These are phyloP conservation scores for Heliothis subflexa DNA, from an alignment of 1,140 invertebrate genomes.

Conservation along the genomic window DNA sequence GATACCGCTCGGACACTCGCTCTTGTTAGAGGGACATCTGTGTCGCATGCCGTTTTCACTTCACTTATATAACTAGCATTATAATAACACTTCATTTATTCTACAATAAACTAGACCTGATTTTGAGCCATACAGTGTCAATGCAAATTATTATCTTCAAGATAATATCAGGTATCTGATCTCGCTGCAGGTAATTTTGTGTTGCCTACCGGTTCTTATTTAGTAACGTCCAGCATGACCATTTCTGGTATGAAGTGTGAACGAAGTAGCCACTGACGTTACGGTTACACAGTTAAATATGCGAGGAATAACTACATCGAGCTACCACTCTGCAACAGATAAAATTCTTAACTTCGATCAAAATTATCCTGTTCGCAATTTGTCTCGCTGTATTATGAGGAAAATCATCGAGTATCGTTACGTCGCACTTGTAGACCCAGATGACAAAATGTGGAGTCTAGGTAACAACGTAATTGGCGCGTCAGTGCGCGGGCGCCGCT, in stretches of 20 bases:
- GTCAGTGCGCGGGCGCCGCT: constrained; percentile 39
- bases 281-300: constrained; percentile 1
- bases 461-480: constrained; percentile 61
- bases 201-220: neutral
- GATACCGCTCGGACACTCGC: constrained; percentile 69
- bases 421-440: constrained; percentile 5
- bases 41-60: constrained; percentile 64
- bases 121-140: constrained; percentile 10
- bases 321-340: neutral
- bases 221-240: neutral
- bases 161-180: neutral
- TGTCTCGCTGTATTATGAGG: constrained; percentile 8
- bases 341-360: constrained; percentile 18
- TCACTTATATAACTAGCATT: constrained; percentile 51
- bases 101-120: constrained; percentile 22
- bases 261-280: neutral
- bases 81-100: constrained; percentile 54
- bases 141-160: constrained; percentile 14
- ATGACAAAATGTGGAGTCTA: constrained; percentile 39
- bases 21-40: constrained; percentile 67
- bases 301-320: constrained; percentile 11
- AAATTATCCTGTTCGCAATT: constrained; percentile 5
- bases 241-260: neutral
- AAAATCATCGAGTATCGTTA: constrained; percentile 41
- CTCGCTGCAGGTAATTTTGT: neutral